A percentile compares a stretch with the other conserved stretches of the same genome.
These are phyloP conservation scores for Cyclophora albipunctata DNA, from an alignment of 2,888 invertebrate genomes.

Conservation along the genomic window DNA sequence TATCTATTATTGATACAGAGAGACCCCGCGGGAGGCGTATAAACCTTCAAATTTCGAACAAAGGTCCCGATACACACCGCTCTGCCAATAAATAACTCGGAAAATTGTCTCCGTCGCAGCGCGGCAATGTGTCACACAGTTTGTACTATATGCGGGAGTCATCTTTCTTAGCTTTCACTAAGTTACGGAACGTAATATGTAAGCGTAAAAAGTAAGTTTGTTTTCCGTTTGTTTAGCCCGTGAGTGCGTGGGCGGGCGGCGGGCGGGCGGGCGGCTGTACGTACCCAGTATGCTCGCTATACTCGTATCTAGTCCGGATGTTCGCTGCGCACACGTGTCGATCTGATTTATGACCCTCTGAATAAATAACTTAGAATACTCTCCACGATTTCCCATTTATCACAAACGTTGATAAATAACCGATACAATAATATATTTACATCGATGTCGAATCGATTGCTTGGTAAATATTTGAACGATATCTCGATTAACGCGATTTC, in stretches of 20 bases:
- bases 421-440: conserved; percentile 19
- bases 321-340: conserved; percentile 52
- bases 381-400: conserved; percentile 29
- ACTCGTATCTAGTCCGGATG: conserved; percentile 23
- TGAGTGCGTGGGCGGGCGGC: no score
- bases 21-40: conserved; percentile 34
- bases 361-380: conserved; percentile 57
- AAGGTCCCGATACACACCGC: conserved; percentile 36
- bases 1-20: conserved; percentile 56
- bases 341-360: conserved; percentile 62
- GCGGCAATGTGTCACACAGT: conserved; percentile 46
- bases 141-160: conserved; percentile 42
- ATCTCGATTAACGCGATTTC: conserved; percentile 31
- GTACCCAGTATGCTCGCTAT: conserved; percentile 16
- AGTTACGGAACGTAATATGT: conserved; percentile 40
- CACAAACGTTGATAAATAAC: conserved; percentile 20
- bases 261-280: conserved; percentile 18
- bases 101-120: conserved; percentile 47
- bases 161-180: conserved; percentile 44
- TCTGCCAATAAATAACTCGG: conserved; percentile 52
- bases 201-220: conserved; percentile 37
- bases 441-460: conserved; percentile 19
- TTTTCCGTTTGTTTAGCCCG: conserved; percentile 27
- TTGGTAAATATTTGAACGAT: conserved; percentile 40
- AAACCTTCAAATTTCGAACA: conserved; percentile 45